Conservation (phyloP, 2,888 invertebrate genomes). For the Myathropa florea region DNA sequence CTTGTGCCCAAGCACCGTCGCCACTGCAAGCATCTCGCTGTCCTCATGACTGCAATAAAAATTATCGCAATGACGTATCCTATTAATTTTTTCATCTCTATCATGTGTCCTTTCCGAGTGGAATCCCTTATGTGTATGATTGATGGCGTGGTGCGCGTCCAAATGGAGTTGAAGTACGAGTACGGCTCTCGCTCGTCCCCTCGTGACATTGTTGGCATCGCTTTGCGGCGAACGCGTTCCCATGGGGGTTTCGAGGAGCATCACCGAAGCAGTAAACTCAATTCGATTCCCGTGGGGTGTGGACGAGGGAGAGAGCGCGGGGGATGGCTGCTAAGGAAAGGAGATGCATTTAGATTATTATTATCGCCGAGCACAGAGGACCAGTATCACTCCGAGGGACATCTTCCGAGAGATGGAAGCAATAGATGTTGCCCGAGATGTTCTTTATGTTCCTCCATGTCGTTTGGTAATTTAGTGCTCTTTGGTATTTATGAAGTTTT, state of each 20-base stretch:
- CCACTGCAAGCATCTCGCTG: not conserved
- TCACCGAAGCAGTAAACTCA: slow-evolving; percentile 16
- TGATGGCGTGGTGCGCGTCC: slow-evolving; percentile 47
- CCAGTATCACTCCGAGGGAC: slow-evolving; percentile 31
- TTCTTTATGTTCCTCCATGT: slow-evolving; percentile 65
- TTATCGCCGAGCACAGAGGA: slow-evolving; percentile 39
- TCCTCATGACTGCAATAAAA: slow-evolving; percentile 69
- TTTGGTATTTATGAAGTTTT: slow-evolving; percentile 63
- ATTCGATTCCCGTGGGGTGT: not conserved
- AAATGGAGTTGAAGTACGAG: slow-evolving; percentile 29
- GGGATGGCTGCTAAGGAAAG: not conserved
- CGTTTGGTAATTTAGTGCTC: slow-evolving; percentile 68
- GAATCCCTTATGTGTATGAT: slow-evolving; percentile 67
- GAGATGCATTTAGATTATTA: slow-evolving; percentile 70
- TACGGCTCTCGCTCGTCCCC: not conserved
- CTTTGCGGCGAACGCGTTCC: slow-evolving; percentile 34
- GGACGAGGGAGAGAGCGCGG: not conserved
- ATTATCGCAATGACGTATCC: slow-evolving; percentile 71
- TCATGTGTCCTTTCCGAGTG: slow-evolving; percentile 40
- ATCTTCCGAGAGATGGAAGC: slow-evolving; percentile 9
- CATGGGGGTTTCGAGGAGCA: slow-evolving; percentile 56
- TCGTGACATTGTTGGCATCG: slow-evolving; percentile 52
- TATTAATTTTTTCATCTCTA: slow-evolving; percentile 63
- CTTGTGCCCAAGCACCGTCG: not conserved
- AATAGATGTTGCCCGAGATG: slow-evolving; percentile 53